These are phyloP conservation scores for western clawed frog (Xenopus tropicalis) DNA, from an alignment of 2,113 vertebrate species.

Conservation along the genomic window DNA sequence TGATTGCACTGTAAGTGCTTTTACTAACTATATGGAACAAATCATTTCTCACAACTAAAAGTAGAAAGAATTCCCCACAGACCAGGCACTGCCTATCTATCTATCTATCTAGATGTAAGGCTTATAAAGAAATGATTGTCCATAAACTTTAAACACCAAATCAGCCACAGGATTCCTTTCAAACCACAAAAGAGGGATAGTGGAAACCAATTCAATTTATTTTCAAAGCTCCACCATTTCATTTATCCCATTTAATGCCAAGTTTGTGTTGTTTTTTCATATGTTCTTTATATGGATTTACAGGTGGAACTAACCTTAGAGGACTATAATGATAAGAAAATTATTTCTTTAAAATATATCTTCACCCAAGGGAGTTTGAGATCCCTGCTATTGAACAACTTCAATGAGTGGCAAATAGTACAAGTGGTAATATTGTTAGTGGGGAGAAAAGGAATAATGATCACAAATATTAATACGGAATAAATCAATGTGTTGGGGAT, in stretches of 20 bases:
- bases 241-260: conserved; percentile 6
- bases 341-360: too few species aligned
- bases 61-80: background rate
- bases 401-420: too few species aligned
- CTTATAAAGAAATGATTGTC: background rate
- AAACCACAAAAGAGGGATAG: background rate
- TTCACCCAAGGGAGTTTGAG: too few species aligned
- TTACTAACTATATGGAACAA: background rate
- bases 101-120: background rate
- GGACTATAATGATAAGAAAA: background rate
- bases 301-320: background rate
- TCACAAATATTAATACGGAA: too few species aligned
- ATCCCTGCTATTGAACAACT: too few species aligned
- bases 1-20: background rate
- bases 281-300: background rate
- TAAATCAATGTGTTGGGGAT: too few species aligned
- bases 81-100: background rate
- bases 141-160: conserved; percentile 13
- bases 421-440: too few species aligned
- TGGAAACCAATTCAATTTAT: conserved; percentile 15
- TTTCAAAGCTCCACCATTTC: background rate
- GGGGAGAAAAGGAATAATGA: too few species aligned
- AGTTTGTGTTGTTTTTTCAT: background rate
- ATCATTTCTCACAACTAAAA: background rate
- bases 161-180: conserved; percentile 5